A percentile compares a stretch with the other conserved stretches of the same genome.
These are phyloP conservation scores for Hormaphis cornu DNA, from an alignment of 1,140 invertebrate species.

Conservation along the genomic window DNA sequence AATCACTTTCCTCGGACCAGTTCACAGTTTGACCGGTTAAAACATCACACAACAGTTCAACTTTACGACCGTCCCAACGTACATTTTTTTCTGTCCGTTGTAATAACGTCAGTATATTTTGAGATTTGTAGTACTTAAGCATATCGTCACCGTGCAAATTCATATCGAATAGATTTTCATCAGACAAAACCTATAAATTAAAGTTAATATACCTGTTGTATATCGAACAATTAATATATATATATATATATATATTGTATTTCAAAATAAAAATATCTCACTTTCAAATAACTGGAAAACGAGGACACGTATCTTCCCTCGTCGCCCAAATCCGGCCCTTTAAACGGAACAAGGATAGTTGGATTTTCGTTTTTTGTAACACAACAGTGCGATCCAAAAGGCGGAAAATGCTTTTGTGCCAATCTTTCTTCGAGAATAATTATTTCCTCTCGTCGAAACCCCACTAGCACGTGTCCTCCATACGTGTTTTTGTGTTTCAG, in stretches of 20 bases:
- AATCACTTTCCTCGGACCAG: not conserved
- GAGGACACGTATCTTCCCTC: not conserved
- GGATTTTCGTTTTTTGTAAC: not conserved
- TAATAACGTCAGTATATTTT: not conserved
- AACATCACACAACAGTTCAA: not conserved
- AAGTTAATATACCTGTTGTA: no score
- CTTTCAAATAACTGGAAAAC: not conserved
- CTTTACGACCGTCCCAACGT: not conserved
- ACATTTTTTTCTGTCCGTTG: not conserved
- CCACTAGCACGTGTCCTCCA: not conserved
- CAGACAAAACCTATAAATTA: not conserved
- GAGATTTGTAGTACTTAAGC: not conserved
- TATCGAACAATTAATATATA: no score
- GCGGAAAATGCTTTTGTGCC: not conserved
- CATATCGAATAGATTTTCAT: not conserved
- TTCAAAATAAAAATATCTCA: not conserved
- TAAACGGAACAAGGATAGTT: not conserved
- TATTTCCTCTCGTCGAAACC: not conserved
- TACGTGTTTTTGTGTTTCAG: not conserved
- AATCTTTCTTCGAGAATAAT: slow-evolving; percentile 9
- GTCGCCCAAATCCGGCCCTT: not conserved
- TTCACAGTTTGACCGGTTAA: not conserved
- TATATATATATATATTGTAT: not conserved
- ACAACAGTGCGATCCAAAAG: not conserved
- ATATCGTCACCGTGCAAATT: not conserved